Base-by-base conservation (phyloP, 2,797 vertebrate species). In the Coregonus ussuriensis region DNA sequence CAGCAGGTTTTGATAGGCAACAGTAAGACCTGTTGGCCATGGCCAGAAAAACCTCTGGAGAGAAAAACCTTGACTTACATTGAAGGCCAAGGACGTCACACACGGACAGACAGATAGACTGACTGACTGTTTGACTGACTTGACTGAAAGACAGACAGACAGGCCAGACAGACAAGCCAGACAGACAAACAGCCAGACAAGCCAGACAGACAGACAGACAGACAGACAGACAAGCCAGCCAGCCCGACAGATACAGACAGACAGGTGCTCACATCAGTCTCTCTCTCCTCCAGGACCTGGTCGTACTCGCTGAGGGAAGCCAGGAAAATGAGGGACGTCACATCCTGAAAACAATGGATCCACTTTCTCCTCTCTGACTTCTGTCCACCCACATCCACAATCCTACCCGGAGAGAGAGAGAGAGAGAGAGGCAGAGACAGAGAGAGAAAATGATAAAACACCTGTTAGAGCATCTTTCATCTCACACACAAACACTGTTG, bases 311-410 rank as follows among this genome's bases (percentile, higher is more conserved):
- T 96, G 79, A 95, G 95, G 1, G 95, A 95, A 1, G 95, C 95
- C 85, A 96, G 88, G 86, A 95, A 96, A 75, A 96, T 95, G 73
- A 96, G 94, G 0, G 94, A 95, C 1, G 93, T 95, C 77, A 96
- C 95, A 6, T 95, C 93, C 88, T 96, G 94, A 80, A 96, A 96
- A 83, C 94, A 95, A 86, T 95, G 93, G 79, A 96, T 95, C 95
- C 95, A 96, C 86, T 96, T 96, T 85, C 94, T 87, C 47, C 95
- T 92, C 79, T 96, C 95, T 0, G 95, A 96, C 82, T 95, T 95
- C 92, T 96, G 95, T 53, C 95, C 95, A 0, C 94, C 95, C 0
- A 95, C 94, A 14, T 96, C 95, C 70, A 96, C 94, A 59, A 96
- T 95, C 88, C 94, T 95, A 88, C 13, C 41, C 3, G 9, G 37